Percentiles rank a stretch among this genome's conserved stretches.
phyloP scores from a whole-genome alignment of 2,888 invertebrate genomes.

The Eulithis prunata region DNA sequence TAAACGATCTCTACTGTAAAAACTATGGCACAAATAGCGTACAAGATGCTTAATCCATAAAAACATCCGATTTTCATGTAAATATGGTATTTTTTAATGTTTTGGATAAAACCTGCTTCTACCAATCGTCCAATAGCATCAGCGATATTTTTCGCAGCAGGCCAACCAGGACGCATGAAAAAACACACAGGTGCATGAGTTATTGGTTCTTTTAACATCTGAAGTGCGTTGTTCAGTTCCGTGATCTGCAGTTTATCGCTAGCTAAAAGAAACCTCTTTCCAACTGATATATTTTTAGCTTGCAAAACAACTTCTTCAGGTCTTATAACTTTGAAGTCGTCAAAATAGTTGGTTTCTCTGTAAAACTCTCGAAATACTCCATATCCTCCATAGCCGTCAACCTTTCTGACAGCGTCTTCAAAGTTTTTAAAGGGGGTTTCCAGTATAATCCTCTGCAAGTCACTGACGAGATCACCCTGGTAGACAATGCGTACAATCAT shows the following conservation, averaged over 20 bases:
- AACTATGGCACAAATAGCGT: constrained; percentile 49
- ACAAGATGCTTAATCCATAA: constrained; percentile 51
- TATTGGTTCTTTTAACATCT: constrained; percentile 52
- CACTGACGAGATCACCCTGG: constrained; percentile 59
- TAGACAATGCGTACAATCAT: constrained; percentile 63
- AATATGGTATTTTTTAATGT: constrained; percentile 38
- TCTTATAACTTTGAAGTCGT: constrained; percentile 43
- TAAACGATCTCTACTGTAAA: constrained; percentile 53
- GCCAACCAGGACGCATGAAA: constrained; percentile 64
- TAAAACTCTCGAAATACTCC: constrained; percentile 47
- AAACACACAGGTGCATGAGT: constrained; percentile 47
- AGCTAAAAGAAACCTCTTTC: constrained; percentile 55
- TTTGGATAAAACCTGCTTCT: constrained; percentile 54
- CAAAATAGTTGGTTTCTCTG: constrained; percentile 46
- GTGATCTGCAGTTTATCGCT: constrained; percentile 43
- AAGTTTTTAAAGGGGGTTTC: constrained; percentile 54
- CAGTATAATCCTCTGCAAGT: constrained; percentile 51
- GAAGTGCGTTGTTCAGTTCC: constrained; percentile 45
- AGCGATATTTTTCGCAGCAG: constrained; percentile 50
- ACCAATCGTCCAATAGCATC: constrained; percentile 43
- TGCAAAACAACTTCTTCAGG: constrained; percentile 40
- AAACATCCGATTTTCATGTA: constrained; percentile 55
- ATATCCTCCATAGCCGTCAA: constrained; percentile 57
- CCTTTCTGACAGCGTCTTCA: constrained; percentile 50
- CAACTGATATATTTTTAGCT: constrained; percentile 50